Percentiles rank a stretch among this genome's conserved stretches.
Evolutionary conservation across 1,140 invertebrate species (phyloP).

Genomic region (Caenorhabditis briggsae): DNA sequence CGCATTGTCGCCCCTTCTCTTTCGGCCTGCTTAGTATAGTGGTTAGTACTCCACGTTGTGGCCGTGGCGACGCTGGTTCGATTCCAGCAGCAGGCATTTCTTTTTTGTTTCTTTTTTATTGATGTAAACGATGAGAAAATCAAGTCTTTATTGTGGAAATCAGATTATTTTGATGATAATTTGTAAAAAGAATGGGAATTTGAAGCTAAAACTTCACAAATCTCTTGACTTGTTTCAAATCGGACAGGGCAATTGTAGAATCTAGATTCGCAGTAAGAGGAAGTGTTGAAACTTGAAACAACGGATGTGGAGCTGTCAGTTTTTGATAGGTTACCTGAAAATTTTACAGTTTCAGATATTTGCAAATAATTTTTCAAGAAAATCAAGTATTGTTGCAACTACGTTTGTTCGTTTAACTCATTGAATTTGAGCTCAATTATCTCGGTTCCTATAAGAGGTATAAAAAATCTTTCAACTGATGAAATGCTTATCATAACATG

Average conservation of each 20-base stretch:
- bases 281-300: not conserved
- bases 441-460: too few species aligned
- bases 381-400: not conserved
- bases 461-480: too few species aligned
- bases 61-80: conserved; percentile 74
- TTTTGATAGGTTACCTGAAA: conserved; percentile 27
- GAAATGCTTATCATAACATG: too few species aligned
- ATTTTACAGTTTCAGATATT: not conserved
- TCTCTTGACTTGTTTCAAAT: not conserved
- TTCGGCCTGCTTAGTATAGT: conserved; percentile 67
- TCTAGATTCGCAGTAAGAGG: not conserved
- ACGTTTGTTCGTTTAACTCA: too few species aligned
- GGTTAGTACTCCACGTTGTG: conserved; percentile 76
- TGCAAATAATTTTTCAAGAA: too few species aligned
- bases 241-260: too few species aligned
- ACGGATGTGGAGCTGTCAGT: not conserved
- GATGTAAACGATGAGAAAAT: too few species aligned
- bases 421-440: too few species aligned
- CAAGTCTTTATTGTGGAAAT: too few species aligned
- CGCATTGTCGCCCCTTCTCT: not conserved
- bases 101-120: conserved; percentile 3
- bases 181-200: not conserved
- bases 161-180: too few species aligned
- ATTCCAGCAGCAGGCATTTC: conserved; percentile 69
- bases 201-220: not conserved